Percentiles rank a stretch among this genome's conserved stretches.
Evolutionary conservation across 37 sponge, comb jelly and placozoan species (phyloP).

Genomic region (Oopsacas minuta): DNA sequence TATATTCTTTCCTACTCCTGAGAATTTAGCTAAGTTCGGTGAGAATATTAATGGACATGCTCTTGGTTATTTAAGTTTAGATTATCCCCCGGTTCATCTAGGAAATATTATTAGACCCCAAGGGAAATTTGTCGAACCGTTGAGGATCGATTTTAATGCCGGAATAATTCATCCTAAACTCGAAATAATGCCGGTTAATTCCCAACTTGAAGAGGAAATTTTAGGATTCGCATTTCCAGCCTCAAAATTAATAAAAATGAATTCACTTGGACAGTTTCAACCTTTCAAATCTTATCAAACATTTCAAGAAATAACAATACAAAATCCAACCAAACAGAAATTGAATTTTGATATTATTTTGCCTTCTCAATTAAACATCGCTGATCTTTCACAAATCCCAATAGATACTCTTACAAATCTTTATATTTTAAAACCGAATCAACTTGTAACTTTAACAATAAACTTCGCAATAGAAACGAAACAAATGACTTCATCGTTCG

Average conservation of each 20-base stretch:
- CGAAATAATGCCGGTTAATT: background rate
- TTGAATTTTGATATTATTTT: background rate
- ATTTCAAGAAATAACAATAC: background rate
- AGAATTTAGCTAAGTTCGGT: background rate
- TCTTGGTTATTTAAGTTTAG: background rate
- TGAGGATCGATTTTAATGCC: background rate
- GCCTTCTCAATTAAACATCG: background rate
- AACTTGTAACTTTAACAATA: background rate
- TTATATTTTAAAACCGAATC: background rate
- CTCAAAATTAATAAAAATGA: background rate
- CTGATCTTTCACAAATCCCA: background rate
- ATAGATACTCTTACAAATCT: background rate
- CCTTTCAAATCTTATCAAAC: background rate
- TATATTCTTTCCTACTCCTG: background rate
- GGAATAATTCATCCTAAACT: background rate
- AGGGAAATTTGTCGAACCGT: background rate
- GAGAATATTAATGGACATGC: background rate
- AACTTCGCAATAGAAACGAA: background rate
- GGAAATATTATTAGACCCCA: background rate
- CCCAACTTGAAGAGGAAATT: background rate
- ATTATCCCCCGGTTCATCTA: background rate
- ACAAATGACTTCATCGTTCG: background rate
- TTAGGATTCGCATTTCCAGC: constrained; percentile 14
- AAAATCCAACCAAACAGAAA: constrained; percentile 13
- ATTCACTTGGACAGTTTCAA: background rate